Percentiles rank a stretch among this genome's conserved stretches.
Conservation (phyloP, 2,113 vertebrate genomes). For the Uria lomvia region DNA sequence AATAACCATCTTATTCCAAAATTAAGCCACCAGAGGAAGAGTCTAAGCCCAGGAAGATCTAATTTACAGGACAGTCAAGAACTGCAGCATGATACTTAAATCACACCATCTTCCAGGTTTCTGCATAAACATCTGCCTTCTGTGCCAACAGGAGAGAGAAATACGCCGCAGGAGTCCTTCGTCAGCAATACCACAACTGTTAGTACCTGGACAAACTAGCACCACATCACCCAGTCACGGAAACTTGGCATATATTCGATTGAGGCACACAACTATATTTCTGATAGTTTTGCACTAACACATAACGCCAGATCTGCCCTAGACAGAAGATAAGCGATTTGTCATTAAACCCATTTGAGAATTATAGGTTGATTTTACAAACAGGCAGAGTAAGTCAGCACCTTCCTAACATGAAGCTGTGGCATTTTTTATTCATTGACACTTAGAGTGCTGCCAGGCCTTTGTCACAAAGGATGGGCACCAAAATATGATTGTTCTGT, state of each 20-base stretch:
- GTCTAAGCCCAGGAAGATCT: background rate
- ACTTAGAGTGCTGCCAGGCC: background rate
- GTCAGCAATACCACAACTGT: fast-evolving
- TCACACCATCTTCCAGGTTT: background rate
- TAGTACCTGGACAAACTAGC: fast-evolving
- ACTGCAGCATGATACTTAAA: background rate
- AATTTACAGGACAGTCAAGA: background rate
- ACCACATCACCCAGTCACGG: background rate
- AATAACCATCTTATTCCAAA: background rate
- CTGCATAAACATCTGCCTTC: background rate
- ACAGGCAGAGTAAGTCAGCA: background rate
- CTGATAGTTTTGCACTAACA: background rate
- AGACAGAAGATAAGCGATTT: background rate
- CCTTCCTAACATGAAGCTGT: background rate
- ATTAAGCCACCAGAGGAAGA: background rate
- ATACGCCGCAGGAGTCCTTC: background rate
- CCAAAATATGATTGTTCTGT: background rate
- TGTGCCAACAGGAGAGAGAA: background rate
- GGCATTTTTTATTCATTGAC: background rate
- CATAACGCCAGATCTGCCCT: background rate
- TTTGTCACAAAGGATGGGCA: background rate
- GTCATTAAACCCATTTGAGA: background rate
- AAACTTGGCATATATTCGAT: background rate
- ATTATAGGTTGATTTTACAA: background rate
- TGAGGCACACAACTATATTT: background rate